Evolutionary conservation across 2,797 vertebrate species (phyloP).

Genomic region (Alca torda): DNA sequence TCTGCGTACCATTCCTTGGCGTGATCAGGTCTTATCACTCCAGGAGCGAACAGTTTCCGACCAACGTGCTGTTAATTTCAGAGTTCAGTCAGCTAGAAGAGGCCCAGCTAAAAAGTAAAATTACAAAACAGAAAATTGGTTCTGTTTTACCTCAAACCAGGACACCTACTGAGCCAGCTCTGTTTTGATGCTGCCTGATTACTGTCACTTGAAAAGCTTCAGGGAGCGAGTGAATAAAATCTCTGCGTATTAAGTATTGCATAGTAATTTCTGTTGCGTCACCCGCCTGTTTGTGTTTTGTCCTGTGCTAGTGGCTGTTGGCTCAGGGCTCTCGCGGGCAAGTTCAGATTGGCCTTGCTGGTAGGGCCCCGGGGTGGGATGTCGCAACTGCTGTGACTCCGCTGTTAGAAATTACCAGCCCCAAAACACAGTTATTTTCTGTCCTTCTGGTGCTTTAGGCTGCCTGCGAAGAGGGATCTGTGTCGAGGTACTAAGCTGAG

Average conservation of each 20-base stretch:
- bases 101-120: too few species aligned
- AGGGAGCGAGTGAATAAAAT: background rate
- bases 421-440: background rate
- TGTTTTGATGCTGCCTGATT: background rate
- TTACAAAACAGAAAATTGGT: too few species aligned
- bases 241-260: background rate
- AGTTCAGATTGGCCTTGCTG: background rate
- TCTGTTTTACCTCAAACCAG: too few species aligned
- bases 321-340: background rate
- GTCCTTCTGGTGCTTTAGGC: background rate
- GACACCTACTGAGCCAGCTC: background rate
- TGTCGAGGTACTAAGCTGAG: background rate
- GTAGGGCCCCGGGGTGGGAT: background rate
- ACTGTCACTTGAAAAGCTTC: background rate
- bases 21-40: too few species aligned
- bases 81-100: too few species aligned
- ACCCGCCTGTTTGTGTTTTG: background rate
- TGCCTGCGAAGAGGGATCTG: background rate
- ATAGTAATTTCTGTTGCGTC: background rate
- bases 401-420: background rate
- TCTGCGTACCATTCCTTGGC: too few species aligned
- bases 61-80: too few species aligned
- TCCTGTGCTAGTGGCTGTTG: rapidly evolving
- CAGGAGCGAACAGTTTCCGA: too few species aligned
- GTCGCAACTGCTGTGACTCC: background rate